Percentiles rank a stretch among this genome's conserved stretches.
These are phyloP conservation scores for Sogatella furcifera DNA, from an alignment of 1,140 invertebrate species.

Conservation along the genomic window DNA sequence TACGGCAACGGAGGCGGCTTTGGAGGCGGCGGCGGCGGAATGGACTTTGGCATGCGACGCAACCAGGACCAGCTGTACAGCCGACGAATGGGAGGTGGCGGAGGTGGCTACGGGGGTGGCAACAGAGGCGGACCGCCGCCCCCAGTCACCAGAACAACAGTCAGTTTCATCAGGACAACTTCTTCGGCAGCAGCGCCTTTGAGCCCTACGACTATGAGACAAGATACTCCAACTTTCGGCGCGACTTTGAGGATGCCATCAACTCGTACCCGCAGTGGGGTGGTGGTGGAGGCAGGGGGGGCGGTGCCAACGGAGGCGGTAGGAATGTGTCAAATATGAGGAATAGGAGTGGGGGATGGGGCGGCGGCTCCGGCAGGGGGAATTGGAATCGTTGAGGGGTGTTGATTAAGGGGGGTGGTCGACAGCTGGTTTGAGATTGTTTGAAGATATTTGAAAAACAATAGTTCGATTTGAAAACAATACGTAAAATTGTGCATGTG, in stretches of 20 bases:
- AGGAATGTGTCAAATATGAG: no score
- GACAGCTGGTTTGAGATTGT: no score
- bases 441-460: no score
- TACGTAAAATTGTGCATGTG: no score
- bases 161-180: no score
- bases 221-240: conserved; percentile 18
- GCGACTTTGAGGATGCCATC: conserved; percentile 21
- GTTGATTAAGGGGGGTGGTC: no score
- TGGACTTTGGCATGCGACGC: neutral
- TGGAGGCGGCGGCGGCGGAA: neutral
- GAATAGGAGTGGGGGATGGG: no score
- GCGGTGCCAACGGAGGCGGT: no score
- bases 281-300: no score
- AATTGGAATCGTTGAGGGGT: no score
- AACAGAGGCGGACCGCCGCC: neutral
- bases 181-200: neutral
- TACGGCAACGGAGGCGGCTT: neutral
- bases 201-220: neutral
- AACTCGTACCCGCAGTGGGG: neutral
- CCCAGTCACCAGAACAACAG: neutral
- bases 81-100: neutral
- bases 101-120: neutral
- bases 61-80: neutral
- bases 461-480: no score
- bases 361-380: no score